phyloP scores from a whole-genome alignment of 2,888 invertebrate species.

The Xylota sylvarum region DNA sequence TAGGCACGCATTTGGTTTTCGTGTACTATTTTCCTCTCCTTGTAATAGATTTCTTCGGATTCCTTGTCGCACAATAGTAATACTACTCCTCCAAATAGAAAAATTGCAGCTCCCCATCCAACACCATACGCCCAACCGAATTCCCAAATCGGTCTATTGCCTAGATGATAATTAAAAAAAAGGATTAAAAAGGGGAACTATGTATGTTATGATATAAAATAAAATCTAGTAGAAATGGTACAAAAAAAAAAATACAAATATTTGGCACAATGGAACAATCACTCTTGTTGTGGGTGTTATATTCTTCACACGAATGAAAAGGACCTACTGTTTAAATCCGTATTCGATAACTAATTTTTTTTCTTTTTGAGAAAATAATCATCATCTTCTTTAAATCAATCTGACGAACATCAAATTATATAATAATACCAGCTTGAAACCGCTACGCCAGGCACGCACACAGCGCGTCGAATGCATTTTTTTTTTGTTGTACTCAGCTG shows the following conservation, averaged over 20 bases:
- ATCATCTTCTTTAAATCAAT: too few relatives aligned
- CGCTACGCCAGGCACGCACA: too few relatives aligned
- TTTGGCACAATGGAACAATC: too few relatives aligned
- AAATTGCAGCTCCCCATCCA: conserved; percentile 98
- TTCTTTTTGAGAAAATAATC: too few relatives aligned
- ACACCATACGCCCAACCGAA: conserved; percentile 99
- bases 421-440: too few relatives aligned
- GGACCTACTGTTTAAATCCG: too few relatives aligned
- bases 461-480: too few relatives aligned
- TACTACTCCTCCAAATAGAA: conserved; percentile 96
- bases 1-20: conserved; percentile 85
- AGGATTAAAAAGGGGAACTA: background rate
- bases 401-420: too few relatives aligned
- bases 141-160: conserved; percentile 96
- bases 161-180: conserved; percentile 84
- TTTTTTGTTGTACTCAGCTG: too few relatives aligned
- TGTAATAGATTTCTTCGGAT: conserved; percentile 98
- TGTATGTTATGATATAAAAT: background rate
- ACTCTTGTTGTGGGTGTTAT: too few relatives aligned
- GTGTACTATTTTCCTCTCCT: conserved; percentile 95
- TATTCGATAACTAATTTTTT: too few relatives aligned
- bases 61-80: conserved; percentile 98
- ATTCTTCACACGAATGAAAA: too few relatives aligned
- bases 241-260: background rate
- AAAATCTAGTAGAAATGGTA: background rate